These are phyloP conservation scores for Erithacus rubecula DNA, from an alignment of 2,797 vertebrate genomes.

Conservation along the genomic window DNA sequence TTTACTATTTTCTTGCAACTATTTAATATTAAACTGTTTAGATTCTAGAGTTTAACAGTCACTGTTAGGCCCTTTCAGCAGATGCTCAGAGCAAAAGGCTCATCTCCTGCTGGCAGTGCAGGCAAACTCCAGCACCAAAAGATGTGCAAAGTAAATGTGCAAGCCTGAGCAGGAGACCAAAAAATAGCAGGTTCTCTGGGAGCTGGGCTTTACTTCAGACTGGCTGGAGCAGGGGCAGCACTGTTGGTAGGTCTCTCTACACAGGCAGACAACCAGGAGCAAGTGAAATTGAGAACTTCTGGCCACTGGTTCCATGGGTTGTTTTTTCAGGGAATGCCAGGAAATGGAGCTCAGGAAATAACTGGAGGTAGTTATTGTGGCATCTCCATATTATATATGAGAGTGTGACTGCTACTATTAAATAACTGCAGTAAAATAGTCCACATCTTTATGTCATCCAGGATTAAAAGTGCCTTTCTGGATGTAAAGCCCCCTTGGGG, in stretches of 20 bases:
- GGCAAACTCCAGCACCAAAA: neutral
- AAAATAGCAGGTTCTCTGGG: neutral
- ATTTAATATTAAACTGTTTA: neutral
- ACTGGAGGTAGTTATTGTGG: neutral
- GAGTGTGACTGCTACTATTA: neutral
- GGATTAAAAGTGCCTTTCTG: neutral
- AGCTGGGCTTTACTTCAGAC: neutral
- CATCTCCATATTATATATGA: neutral
- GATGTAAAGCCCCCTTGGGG: neutral
- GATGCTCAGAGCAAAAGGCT: neutral
- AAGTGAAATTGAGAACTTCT: neutral
- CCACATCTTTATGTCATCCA: neutral
- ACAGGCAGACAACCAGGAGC: neutral
- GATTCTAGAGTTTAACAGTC: neutral
- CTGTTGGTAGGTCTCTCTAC: neutral
- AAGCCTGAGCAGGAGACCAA: neutral
- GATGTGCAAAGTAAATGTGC: neutral
- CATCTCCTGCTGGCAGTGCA: fast-evolving
- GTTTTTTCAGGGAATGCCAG: neutral
- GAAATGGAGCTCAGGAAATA: neutral
- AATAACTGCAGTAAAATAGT: neutral
- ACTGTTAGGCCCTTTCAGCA: neutral
- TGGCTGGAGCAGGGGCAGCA: neutral
- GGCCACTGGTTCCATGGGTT: neutral
- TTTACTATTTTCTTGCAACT: neutral